Conservation (phyloP, 1,140 invertebrate species). For the Bombus difficillimus region DNA sequence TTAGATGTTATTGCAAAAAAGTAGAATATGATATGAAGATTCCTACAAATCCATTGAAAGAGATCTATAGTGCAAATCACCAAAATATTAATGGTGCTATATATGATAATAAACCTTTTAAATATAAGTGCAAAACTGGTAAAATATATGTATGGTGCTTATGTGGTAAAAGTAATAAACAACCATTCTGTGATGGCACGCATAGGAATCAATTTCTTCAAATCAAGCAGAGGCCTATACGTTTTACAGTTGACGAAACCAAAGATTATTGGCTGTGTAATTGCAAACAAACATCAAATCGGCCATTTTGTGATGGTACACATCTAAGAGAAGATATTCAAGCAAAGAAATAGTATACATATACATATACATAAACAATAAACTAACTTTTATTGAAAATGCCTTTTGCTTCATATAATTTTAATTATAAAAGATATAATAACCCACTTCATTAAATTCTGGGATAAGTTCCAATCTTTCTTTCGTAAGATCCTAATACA, state of each 20-base stretch:
- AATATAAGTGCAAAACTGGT: conserved; percentile 87
- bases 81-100: conserved; percentile 88
- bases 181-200: conserved; percentile 97
- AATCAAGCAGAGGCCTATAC: conserved; percentile 89
- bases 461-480: background rate
- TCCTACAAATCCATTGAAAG: conserved; percentile 86
- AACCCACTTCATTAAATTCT: background rate
- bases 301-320: conserved; percentile 99
- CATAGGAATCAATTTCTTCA: conserved; percentile 91
- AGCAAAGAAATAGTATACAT: conserved; percentile 27
- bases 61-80: conserved; percentile 83
- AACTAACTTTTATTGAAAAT: background rate
- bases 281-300: conserved; percentile 97
- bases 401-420: background rate
- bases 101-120: conserved; percentile 96
- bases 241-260: conserved; percentile 92
- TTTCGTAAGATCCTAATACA: background rate
- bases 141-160: conserved; percentile 97
- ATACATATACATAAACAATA: no score
- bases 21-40: conserved; percentile 79
- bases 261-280: conserved; percentile 99
- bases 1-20: conserved; percentile 22
- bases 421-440: background rate
- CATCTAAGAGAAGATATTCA: conserved; percentile 90
- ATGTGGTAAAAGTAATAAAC: conserved; percentile 95